A percentile compares a stretch with the other conserved stretches of the same genome.
Conservation (phyloP, 2,113 vertebrate species). For the Muntiacus reevesi region DNA sequence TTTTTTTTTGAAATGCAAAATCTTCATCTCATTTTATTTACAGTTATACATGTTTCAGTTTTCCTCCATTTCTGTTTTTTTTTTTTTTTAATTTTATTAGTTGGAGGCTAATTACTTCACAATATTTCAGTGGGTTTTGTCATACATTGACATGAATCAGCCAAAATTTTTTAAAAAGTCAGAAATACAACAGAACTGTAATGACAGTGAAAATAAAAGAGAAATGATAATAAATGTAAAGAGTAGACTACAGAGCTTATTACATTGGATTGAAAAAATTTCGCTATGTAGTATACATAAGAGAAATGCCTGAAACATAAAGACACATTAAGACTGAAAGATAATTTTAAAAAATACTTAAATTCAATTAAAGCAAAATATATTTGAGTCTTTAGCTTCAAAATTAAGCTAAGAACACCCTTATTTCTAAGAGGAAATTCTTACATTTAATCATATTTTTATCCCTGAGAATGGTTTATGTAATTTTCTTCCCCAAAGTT, state of each 20-base stretch:
- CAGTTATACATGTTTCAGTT: too few relatives aligned
- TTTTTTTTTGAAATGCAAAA: neutral
- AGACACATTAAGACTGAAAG: neutral
- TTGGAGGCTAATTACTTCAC: too few relatives aligned
- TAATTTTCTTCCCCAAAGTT: neutral
- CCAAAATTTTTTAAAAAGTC: neutral
- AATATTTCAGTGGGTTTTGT: too few relatives aligned
- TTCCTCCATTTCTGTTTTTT: too few relatives aligned
- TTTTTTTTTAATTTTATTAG: too few relatives aligned
- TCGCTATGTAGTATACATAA: neutral
- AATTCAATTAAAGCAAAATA: constrained; percentile 22
- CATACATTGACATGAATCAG: too few relatives aligned
- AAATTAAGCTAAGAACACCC: neutral
- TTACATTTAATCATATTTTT: neutral
- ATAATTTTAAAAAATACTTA: neutral
- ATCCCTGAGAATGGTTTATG: neutral
- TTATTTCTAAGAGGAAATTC: neutral
- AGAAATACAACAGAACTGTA: neutral
- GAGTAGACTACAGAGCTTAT: neutral
- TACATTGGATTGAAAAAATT: neutral
- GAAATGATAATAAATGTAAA: neutral
- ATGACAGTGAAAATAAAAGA: neutral
- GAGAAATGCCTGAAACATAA: neutral
- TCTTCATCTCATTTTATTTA: too few relatives aligned
- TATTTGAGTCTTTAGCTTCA: neutral